These are phyloP conservation scores for Hippocampus barbouri DNA, from an alignment of 2,113 vertebrate genomes.

Conservation along the genomic window DNA sequence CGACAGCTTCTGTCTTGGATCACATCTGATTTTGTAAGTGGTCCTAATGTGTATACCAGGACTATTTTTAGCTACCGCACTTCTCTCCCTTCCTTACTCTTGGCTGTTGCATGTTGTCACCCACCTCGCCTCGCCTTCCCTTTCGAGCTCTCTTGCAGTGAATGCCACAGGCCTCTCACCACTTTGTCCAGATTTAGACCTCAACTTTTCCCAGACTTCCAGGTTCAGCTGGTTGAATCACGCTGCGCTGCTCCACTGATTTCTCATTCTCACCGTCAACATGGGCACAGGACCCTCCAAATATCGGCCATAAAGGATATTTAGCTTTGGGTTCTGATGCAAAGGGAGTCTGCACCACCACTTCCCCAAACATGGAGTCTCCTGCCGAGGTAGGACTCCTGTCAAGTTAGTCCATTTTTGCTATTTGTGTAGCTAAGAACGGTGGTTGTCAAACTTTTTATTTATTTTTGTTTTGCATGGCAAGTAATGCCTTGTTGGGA, in stretches of 20 bases:
- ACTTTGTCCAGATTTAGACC: slow-evolving; percentile 61
- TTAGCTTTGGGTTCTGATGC: slow-evolving; percentile 11
- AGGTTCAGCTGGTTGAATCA: slow-evolving; percentile 29
- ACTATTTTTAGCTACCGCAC: not conserved
- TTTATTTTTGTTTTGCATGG: not conserved
- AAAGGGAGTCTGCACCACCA: not conserved
- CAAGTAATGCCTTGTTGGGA: not conserved
- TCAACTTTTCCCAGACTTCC: slow-evolving; percentile 43
- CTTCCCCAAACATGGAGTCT: slow-evolving; percentile 47
- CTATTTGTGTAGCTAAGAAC: not conserved
- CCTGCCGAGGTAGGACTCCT: slow-evolving; percentile 45
- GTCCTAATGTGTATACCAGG: not conserved
- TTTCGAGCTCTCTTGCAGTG: slow-evolving; percentile 1
- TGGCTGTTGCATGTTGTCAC: not conserved
- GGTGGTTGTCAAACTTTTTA: not conserved
- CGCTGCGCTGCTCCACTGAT: not conserved
- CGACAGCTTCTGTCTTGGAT: not conserved
- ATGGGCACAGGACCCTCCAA: not conserved
- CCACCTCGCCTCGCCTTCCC: slow-evolving; percentile 1
- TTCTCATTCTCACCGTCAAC: not conserved
- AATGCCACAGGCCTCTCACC: slow-evolving; percentile 52
- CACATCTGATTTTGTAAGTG: not conserved
- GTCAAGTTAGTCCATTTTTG: not conserved
- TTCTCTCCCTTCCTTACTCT: not conserved
- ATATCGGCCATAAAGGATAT: not conserved